Evolutionary conservation across 2,888 invertebrate species (phyloP).

Genomic region (Nemapogon koenigi): DNA sequence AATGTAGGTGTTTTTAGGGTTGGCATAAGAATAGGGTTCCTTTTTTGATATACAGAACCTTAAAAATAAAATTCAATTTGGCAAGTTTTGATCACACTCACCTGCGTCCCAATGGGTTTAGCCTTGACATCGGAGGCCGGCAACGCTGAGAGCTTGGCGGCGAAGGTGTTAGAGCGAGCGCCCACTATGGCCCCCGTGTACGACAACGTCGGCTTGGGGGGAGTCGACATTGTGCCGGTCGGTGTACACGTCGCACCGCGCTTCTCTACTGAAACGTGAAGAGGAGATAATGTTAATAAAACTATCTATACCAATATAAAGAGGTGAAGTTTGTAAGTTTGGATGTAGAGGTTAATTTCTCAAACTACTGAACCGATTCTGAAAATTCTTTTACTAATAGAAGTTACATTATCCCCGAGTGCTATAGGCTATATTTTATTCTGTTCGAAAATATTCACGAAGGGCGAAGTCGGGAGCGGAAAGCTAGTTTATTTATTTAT

Average conservation of each 20-base stretch:
- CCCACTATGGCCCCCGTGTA: slow-evolving; percentile 60
- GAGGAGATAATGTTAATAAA: not conserved
- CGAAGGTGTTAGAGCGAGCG: slow-evolving; percentile 73
- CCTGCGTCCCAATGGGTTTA: not conserved
- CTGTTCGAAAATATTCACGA: too few species aligned
- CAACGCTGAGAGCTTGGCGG: slow-evolving; percentile 72
- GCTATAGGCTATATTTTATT: too few species aligned
- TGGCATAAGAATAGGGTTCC: not conserved
- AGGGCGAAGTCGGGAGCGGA: too few species aligned
- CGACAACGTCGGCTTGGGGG: slow-evolving; percentile 44
- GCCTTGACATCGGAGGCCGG: slow-evolving; percentile 17
- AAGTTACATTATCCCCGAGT: too few species aligned
- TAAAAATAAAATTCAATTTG: not conserved
- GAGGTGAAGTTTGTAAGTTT: too few species aligned
- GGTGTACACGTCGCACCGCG: slow-evolving; percentile 32
- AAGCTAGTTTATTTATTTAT: too few species aligned
- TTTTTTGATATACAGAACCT: not conserved
- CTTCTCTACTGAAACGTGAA: slow-evolving; percentile 28
- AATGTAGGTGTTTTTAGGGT: not conserved
- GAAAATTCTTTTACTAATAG: too few species aligned
- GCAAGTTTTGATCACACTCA: not conserved
- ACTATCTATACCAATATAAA: too few species aligned
- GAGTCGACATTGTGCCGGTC: slow-evolving; percentile 21
- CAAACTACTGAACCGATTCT: too few species aligned
- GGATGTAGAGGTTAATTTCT: too few species aligned